phyloP scores from a whole-genome alignment of 1,140 invertebrate genomes.

The Lutraria rhynchaena region DNA sequence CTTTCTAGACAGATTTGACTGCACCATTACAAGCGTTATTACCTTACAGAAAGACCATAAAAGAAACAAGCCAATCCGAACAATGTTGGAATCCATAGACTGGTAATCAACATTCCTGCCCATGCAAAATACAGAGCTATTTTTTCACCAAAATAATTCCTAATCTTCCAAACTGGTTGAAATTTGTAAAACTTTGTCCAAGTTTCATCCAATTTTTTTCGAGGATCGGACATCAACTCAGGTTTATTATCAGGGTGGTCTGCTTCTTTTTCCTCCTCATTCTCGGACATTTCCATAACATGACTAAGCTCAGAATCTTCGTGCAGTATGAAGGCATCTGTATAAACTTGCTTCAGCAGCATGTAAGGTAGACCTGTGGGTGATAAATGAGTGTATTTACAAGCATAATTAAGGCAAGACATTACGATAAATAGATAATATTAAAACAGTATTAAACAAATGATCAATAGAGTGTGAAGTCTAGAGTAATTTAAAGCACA shows the following conservation, averaged over 20 bases:
- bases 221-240: slow-evolving; percentile 59
- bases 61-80: slow-evolving; percentile 82
- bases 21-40: no score
- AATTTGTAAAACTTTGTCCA: slow-evolving; percentile 79
- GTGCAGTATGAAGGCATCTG: slow-evolving; percentile 38
- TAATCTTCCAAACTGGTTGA: slow-evolving; percentile 81
- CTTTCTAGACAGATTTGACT: no score
- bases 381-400: no score
- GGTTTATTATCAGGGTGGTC: not conserved
- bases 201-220: slow-evolving; percentile 73
- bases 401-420: no score
- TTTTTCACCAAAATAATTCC: slow-evolving; percentile 83
- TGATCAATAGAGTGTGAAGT: no score
- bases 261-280: slow-evolving; percentile 20
- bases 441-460: no score
- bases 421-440: no score
- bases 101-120: slow-evolving; percentile 78
- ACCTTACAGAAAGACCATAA: slow-evolving; percentile 80
- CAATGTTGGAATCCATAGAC: slow-evolving; percentile 81
- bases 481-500: no score
- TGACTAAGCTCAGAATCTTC: slow-evolving; percentile 39
- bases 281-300: slow-evolving; percentile 21
- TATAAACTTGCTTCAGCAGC: slow-evolving; percentile 40
- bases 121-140: slow-evolving; percentile 83
- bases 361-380: slow-evolving; percentile 47